Conservation (phyloP, 1,140 invertebrate genomes). For the Brachionus asplanchnoidis region DNA sequence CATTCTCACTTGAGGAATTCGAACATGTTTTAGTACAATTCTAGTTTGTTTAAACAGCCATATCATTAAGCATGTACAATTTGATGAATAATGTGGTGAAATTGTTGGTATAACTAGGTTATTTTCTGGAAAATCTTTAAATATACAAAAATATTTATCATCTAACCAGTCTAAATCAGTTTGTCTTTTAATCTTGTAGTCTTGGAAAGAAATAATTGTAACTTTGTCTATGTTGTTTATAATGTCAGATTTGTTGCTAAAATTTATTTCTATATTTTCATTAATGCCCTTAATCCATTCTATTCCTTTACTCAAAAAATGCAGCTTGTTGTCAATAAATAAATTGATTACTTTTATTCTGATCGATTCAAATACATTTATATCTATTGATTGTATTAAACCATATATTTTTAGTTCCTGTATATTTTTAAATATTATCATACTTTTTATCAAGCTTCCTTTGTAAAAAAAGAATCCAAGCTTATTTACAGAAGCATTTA, state of each 20-base stretch:
- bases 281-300: neutral
- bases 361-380: neutral
- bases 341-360: neutral
- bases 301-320: neutral
- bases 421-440: neutral
- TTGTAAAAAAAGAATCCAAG: neutral
- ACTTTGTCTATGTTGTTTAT: neutral
- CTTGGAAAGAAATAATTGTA: neutral
- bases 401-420: neutral
- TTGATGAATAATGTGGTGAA: neutral
- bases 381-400: neutral
- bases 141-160: neutral
- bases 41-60: neutral
- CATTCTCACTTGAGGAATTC: neutral
- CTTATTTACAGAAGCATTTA: neutral
- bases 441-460: neutral
- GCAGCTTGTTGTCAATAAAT: neutral
- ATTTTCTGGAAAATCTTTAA: neutral
- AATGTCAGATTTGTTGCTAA: neutral
- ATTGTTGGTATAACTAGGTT: neutral
- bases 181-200: neutral
- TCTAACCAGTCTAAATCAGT: neutral
- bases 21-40: neutral
- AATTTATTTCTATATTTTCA: neutral
- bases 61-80: constrained; percentile 2